These are phyloP conservation scores for Xanthorhoe spadicearia DNA, from an alignment of 2,888 invertebrate species.

Conservation along the genomic window DNA sequence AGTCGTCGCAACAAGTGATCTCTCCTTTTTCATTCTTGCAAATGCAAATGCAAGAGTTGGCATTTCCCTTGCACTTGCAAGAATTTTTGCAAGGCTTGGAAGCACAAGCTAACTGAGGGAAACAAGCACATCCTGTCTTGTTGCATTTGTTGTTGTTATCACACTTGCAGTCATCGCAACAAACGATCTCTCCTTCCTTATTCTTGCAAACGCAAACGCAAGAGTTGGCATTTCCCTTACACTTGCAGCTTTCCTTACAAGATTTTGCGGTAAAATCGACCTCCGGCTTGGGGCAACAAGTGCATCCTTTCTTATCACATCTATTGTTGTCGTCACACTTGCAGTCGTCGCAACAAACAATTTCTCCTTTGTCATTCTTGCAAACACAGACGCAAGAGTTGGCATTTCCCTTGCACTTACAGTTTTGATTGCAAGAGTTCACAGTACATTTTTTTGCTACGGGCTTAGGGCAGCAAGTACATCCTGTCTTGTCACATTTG, in stretches of 20 bases:
- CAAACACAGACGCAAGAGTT: constrained; percentile 32
- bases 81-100: background rate
- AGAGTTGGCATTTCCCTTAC: constrained; percentile 3
- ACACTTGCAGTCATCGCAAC: constrained; percentile 49
- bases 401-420: constrained; percentile 2
- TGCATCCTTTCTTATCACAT: constrained; percentile 43
- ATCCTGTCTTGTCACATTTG: constrained; percentile 43
- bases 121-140: constrained; percentile 43
- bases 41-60: background rate
- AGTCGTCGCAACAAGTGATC: constrained; percentile 46
- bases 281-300: constrained; percentile 34
- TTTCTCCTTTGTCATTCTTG: constrained; percentile 15
- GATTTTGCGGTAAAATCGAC: constrained; percentile 27
- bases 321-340: constrained; percentile 40
- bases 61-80: background rate
- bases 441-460: background rate
- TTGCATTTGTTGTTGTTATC: constrained; percentile 41
- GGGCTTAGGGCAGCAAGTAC: constrained; percentile 15
- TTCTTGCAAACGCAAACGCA: constrained; percentile 40
- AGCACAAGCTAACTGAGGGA: constrained; percentile 26
- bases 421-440: constrained; percentile 10
- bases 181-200: constrained; percentile 13
- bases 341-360: constrained; percentile 45
- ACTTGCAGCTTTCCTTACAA: constrained; percentile 4
- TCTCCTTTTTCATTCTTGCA: constrained; percentile 29